Evolutionary conservation across 2,888 invertebrate genomes (phyloP).

Genomic region (Caenorhabditis becei): DNA sequence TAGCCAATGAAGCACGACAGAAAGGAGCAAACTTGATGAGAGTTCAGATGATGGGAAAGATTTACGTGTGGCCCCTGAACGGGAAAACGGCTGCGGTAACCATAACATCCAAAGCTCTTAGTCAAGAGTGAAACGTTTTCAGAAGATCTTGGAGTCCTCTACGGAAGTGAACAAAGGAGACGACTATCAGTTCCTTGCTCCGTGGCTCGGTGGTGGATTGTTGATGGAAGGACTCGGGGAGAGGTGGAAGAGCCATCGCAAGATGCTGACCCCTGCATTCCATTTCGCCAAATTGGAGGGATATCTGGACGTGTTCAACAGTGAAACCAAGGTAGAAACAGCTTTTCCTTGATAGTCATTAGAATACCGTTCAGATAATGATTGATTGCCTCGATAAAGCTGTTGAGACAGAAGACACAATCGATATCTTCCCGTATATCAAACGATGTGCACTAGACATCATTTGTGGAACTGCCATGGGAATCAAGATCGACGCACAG

Average conservation of each 20-base stretch:
- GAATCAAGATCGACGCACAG: conserved; percentile 72
- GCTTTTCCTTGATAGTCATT: background rate
- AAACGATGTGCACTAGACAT: conserved; percentile 84
- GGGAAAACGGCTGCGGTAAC: conserved; percentile 31
- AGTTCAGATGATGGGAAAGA: conserved; percentile 24
- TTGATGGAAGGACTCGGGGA: conserved; percentile 32
- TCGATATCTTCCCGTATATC: conserved; percentile 83
- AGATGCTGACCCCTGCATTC: conserved; percentile 84
- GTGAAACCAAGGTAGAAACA: conserved; percentile 30
- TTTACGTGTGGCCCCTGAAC: conserved; percentile 46
- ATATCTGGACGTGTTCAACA: conserved; percentile 69
- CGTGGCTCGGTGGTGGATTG: conserved; percentile 83
- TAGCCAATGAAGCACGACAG: conserved; percentile 14
- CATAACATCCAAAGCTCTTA: background rate
- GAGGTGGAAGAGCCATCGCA: conserved; percentile 83
- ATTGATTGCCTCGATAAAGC: conserved; percentile 79
- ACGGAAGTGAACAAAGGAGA: conserved; percentile 81
- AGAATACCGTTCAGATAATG: conserved; percentile 76
- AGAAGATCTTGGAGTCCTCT: conserved; percentile 78
- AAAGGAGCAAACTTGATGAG: conserved; percentile 24
- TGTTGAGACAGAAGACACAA: conserved; percentile 74
- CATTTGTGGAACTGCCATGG: conserved; percentile 78
- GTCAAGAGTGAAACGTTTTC: background rate
- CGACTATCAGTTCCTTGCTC: conserved; percentile 82
- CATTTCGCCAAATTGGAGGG: conserved; percentile 84